Conservation (phyloP, 2,113 vertebrate genomes). For the Boulengeromyrus knoepffleri region DNA sequence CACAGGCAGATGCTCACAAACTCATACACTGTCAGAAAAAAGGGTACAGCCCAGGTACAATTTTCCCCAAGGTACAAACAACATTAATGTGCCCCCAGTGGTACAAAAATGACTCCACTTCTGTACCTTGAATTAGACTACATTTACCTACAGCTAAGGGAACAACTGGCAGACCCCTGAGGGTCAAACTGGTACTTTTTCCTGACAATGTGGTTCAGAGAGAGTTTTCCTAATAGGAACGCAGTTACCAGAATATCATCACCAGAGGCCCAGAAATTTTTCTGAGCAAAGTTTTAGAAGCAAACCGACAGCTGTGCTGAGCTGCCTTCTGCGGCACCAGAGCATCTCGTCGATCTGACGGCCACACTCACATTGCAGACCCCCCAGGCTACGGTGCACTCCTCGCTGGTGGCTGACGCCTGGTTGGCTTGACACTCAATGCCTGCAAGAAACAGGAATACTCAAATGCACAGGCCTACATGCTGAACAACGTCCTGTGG, state of each 20-base stretch:
- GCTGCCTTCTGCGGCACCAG: not conserved
- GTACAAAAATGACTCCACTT: not conserved
- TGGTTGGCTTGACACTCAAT: conserved; percentile 99
- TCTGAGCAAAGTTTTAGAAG: not conserved
- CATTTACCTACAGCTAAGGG: not conserved
- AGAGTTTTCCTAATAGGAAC: not conserved
- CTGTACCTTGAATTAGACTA: not conserved
- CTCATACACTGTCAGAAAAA: not conserved
- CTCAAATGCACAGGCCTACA: not conserved
- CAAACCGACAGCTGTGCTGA: not conserved
- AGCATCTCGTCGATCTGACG: not conserved
- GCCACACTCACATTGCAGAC: conserved; percentile 81
- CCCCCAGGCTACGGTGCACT: conserved; percentile 96
- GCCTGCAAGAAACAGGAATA: conserved; percentile 61
- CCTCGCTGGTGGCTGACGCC: conserved; percentile 93
- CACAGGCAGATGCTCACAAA: not conserved
- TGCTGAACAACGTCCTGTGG: not conserved
- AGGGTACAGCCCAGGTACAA: not conserved
- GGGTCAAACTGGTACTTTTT: not conserved
- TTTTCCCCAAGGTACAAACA: not conserved
- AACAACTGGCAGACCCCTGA: not conserved
- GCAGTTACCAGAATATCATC: not conserved
- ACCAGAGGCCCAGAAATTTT: not conserved
- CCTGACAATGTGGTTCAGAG: not conserved
- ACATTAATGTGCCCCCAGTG: no score